Conservation (phyloP, 2,113 vertebrate genomes). For the Brachionichthys hirsutus region DNA sequence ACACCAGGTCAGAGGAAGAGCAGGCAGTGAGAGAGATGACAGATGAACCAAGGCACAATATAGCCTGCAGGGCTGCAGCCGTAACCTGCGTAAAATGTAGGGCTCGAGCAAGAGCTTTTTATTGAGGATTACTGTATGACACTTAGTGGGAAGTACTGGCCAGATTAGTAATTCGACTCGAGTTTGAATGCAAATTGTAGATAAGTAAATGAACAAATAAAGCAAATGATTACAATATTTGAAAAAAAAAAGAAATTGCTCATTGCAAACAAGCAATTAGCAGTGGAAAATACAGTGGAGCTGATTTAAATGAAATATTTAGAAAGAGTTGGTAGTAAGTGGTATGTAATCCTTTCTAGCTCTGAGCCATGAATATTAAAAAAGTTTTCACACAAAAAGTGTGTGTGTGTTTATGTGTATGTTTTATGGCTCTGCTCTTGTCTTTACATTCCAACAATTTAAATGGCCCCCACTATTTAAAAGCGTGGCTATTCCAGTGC, state of each 20-base stretch:
- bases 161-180: conserved; percentile 31
- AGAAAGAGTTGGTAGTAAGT: conserved; percentile 34
- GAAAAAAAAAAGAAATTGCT: conserved; percentile 12
- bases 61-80: no score
- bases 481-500: conserved; percentile 4
- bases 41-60: no score
- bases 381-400: conserved; percentile 23
- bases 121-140: conserved; percentile 28
- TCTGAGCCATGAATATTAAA: conserved; percentile 37
- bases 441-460: conserved; percentile 23
- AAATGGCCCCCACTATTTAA: conserved; percentile 21
- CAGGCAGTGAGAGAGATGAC: no score
- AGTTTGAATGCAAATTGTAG: conserved; percentile 26
- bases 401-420: conserved; percentile 9
- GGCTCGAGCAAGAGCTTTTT: conserved; percentile 30
- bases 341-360: conserved; percentile 13
- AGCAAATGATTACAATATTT: conserved; percentile 5
- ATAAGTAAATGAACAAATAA: conserved; percentile 34
- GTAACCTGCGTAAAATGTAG: conserved; percentile 61
- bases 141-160: conserved; percentile 12
- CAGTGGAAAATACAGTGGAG: conserved; percentile 30
- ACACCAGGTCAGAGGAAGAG: no score
- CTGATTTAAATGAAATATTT: conserved; percentile 55
- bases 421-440: not conserved
- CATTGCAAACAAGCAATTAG: conserved; percentile 41